Base-by-base conservation (phyloP, 2,888 invertebrate species). In the Cheilosia impressa region DNA sequence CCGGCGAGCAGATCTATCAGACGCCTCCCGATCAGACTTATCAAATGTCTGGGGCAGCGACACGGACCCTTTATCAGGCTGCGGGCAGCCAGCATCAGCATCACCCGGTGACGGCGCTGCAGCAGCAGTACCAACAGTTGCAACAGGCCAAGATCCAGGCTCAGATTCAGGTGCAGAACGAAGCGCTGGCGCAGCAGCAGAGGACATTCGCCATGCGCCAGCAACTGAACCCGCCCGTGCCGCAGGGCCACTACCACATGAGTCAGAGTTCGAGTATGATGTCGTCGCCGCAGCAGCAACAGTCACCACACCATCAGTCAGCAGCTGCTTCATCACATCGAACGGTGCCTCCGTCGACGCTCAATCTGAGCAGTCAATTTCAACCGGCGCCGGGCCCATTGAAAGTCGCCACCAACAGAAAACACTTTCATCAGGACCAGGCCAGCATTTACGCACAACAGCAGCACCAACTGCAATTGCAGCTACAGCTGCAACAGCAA, bases 81-180 rank as follows among this genome's bases (percentile, higher is more conserved):
- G 41, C 62, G 15, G 22, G 19, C 43, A 81, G 93, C 93, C 81
- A 80, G 13, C 84, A 89, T 76, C 89, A 89, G 1, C 90, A 90
- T 50, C 89, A 90, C 87, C 90, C 91, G 10, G 89, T 91, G 2
- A 88, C 90, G 15, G 89, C 90, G 13, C 90, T 94, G 88, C 93
- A 94, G 88, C 93, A 93, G 87, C 94, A 95, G 89, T 94, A 95
- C 87, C 94, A 94, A 88, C 94, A 95, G 90, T 92, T 95, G 87
- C 94, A 95, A 89, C 94, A 95, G 90, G 94, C 94, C 92, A 94
- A 95, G 90, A 90, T 95, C 87, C 94, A 94, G 88, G 94, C 94
- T 47, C 95, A 95, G 89, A 90, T 95, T 89, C 94, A 94, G 87
- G 94, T 94, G 87, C 95, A 95, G 87, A 94, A 93, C 88, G 94